Evolutionary conservation across 2,888 invertebrate species (phyloP).

Genomic region (Lissocephala sabroskyi): DNA sequence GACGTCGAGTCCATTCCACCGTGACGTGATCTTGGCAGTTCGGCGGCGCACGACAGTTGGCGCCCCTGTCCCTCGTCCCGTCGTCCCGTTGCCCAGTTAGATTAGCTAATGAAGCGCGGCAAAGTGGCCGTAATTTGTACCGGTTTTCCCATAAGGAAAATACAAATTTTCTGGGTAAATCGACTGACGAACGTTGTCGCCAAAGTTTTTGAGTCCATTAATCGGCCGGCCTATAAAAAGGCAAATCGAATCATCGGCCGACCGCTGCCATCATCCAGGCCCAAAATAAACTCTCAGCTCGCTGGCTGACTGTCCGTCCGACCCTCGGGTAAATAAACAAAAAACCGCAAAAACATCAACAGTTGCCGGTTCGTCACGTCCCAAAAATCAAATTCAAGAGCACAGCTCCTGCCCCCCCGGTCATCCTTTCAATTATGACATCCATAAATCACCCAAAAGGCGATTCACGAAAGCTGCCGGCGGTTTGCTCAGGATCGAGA

Average conservation of each 20-base stretch:
- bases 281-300: slow-evolving; percentile 40
- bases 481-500: too few species aligned
- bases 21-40: slow-evolving; percentile 36
- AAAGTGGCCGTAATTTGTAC: not conserved
- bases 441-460: too few species aligned
- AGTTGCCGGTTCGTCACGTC: slow-evolving; percentile 49
- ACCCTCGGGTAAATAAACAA: slow-evolving; percentile 29
- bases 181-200: too few species aligned
- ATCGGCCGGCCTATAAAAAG: too few species aligned
- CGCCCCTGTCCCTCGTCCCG: too few species aligned
- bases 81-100: too few species aligned
- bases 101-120: not conserved
- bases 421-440: too few species aligned
- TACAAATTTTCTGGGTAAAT: not conserved
- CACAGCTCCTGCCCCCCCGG: not conserved
- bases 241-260: too few species aligned
- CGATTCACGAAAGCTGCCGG: too few species aligned
- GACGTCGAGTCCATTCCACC: slow-evolving; percentile 46
- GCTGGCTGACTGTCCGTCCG: not conserved
- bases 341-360: slow-evolving; percentile 25
- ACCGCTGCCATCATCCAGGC: slow-evolving; percentile 36
- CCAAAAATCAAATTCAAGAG: slow-evolving; percentile 17
- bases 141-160: not conserved
- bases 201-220: too few species aligned
- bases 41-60: not conserved